Conservation (phyloP, 2,113 vertebrate genomes). For the Micronycteris hirsuta region DNA sequence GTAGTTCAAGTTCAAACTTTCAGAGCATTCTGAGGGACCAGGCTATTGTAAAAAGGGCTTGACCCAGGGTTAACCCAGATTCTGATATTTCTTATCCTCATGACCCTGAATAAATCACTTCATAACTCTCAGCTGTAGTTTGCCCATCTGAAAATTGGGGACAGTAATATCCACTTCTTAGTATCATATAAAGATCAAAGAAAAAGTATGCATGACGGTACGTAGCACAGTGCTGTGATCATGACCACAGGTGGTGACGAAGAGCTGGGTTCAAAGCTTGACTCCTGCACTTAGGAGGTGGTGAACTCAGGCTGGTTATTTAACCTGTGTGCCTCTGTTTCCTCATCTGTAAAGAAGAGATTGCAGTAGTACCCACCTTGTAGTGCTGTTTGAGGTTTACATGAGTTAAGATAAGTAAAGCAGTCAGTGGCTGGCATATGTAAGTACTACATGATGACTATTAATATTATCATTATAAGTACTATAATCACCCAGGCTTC, state of each 20-base stretch:
- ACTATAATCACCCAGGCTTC: background rate
- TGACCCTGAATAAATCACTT: conserved; percentile 26
- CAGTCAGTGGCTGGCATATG: background rate
- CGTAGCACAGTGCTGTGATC: background rate
- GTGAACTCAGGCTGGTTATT: background rate
- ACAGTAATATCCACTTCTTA: background rate
- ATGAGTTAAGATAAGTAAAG: background rate
- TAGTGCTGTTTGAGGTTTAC: background rate
- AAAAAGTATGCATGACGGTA: background rate
- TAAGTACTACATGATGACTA: background rate
- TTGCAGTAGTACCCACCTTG: background rate
- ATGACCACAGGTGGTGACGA: too few relatives aligned
- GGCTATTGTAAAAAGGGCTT: background rate
- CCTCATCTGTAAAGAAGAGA: background rate
- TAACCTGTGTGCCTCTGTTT: background rate
- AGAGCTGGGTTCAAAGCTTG: background rate
- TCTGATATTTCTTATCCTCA: background rate
- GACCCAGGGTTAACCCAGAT: background rate
- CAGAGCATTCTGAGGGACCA: background rate
- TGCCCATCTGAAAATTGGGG: conserved; percentile 1
- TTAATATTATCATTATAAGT: background rate
- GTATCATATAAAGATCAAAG: background rate
- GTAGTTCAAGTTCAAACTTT: background rate
- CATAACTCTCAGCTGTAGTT: background rate
- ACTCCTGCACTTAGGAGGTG: background rate